Percentiles rank a stretch among this genome's conserved stretches.
These are phyloP conservation scores for Enteromius radiatus DNA, from an alignment of 2,797 vertebrate species.

Conservation along the genomic window DNA sequence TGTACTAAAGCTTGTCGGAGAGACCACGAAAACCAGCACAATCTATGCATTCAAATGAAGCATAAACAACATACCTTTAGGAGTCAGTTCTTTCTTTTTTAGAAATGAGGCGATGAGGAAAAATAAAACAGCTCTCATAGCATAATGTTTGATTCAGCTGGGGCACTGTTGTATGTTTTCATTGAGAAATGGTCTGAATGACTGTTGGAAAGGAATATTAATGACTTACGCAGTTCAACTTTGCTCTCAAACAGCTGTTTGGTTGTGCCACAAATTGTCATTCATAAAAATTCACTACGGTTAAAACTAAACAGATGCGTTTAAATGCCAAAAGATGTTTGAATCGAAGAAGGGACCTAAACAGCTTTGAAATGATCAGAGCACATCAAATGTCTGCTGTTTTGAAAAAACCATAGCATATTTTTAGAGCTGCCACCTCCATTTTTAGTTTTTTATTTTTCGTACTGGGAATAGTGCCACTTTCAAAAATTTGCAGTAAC, in stretches of 20 bases:
- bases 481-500: slow-evolving; percentile 14
- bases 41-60: not conserved
- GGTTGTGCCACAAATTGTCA: not conserved
- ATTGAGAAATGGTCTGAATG: not conserved
- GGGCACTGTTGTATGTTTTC: not conserved
- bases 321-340: slow-evolving; percentile 15
- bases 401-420: not conserved
- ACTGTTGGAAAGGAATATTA: not conserved
- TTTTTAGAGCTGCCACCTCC: not conserved
- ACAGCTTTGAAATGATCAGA: not conserved
- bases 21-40: not conserved
- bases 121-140: not conserved
- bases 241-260: slow-evolving; percentile 26
- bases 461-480: not conserved
- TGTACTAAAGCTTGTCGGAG: not conserved
- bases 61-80: slow-evolving; percentile 3
- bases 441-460: not conserved
- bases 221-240: not conserved
- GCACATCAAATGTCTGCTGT: not conserved
- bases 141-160: not conserved
- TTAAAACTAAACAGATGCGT: not conserved
- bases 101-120: not conserved
- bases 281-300: slow-evolving; percentile 24
- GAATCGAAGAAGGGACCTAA: not conserved
- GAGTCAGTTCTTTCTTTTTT: not conserved